Base-by-base conservation (phyloP, 2,113 vertebrate genomes). In the Rhinogobius similis region DNA sequence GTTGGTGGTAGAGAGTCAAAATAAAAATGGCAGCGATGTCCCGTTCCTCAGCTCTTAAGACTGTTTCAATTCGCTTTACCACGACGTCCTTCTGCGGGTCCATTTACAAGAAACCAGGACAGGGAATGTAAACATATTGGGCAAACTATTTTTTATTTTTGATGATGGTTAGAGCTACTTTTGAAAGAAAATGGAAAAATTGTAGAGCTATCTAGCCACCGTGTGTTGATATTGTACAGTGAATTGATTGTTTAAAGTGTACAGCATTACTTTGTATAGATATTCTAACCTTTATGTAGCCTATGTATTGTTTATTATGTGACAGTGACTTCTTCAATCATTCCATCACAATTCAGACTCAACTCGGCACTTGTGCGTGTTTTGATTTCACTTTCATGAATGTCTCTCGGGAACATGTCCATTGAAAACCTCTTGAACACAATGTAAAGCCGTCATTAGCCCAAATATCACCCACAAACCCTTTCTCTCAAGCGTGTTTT, bases 101-200 rank as follows among this genome's bases (percentile, higher is more conserved):
- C 73, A 68, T 73, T 72, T 53, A 63, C 61, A 72, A 72, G 62
- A 66, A 70, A 72, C 68, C 5, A 24, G 76, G 72, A 77, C 82
- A 76, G 84, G 85, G 85, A 89, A 86, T 87, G 82, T 88, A 87
- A 84, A 87, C 75, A 76, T 73, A 73, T 72, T 38, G 61, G 79
- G 73, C 70, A 87, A 78, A 78, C 72, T 77, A 78, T 83, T 77
- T 79, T 87, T 88, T 89, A 88, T 90, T 89, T 89, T 87, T 88
- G 77, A 87, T 79, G 83, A 90, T 62, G 73, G 81, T 81, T 50
- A 84, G 75, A 87, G 83, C 62, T 85, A 85, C 77, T 90, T 79
- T 89, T 86, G 83, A 36, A 61, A 61, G 58, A 61, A 36, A 84
- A 70, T 62, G 48, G 58, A 20, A 32, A 61, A 61, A 5, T 67